Evolutionary conservation across 1,140 invertebrate genomes (phyloP).

Genomic region (Hycleus phaleratus): DNA sequence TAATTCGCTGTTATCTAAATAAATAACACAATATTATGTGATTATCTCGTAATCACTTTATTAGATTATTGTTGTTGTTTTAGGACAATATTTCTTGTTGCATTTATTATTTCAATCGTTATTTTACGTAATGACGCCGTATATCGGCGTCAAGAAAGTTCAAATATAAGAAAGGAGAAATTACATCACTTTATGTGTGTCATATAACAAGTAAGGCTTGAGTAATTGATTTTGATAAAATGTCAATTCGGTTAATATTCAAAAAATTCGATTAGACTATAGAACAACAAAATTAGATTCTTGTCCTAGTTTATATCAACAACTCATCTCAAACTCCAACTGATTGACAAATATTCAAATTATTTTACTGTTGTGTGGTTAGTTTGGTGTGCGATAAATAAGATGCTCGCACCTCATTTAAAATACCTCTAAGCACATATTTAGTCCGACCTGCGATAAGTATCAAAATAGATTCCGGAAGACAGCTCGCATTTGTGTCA

Average conservation of each 20-base stretch:
- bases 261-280: not conserved
- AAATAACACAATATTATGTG: no score
- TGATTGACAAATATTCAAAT: no score
- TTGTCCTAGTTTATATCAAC: no score
- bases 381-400: not conserved
- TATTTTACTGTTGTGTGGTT: not conserved
- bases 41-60: no score
- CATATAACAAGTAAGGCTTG: not conserved
- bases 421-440: not conserved
- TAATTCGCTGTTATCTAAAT: no score
- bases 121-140: no score
- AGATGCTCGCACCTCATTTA: not conserved
- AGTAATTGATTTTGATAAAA: not conserved
- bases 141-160: not conserved
- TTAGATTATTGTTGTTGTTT: no score
- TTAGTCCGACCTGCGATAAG: conserved; percentile 9
- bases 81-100: no score
- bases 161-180: not conserved
- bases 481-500: conserved; percentile 21
- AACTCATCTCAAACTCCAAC: no score
- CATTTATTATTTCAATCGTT: no score
- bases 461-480: conserved; percentile 25
- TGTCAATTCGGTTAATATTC: not conserved
- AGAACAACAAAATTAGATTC: no score
- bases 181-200: conserved; percentile 1